Evolutionary conservation across 1,140 invertebrate genomes (phyloP), one percentile per base, ranked within the genome.

Genomic region (Melanaphis sacchari): DNA sequence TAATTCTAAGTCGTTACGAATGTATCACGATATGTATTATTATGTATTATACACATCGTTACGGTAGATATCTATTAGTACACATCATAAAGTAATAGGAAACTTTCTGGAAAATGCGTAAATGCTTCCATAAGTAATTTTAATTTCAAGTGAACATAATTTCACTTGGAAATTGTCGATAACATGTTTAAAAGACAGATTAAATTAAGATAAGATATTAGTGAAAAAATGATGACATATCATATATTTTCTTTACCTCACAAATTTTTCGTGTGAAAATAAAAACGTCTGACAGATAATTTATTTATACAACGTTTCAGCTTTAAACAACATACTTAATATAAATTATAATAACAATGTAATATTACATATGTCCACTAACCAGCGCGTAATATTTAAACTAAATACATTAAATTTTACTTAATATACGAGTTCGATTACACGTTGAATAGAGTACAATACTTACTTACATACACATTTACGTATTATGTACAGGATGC

Each of bases 251-350:
- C 43, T 87, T 88, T 36, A 36, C 31, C n/a, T 49, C 43, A 36
- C 43, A 22, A 88, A n/a, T 88, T 88, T 88, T 88, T 49, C 85
- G 31, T 46, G 31, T 88, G 85, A 43, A 82, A 82, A 38, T 76
- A n/a, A 76, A 76, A 76, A 76, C 59, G 59, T 36, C 59, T n/a
- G 59, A 76, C 59, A 6, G 59, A 76, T n/a, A 76, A n/a, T 76
- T 82, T 82, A 82, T 82, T 82, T 82, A 76, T 76, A 76, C 59
- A 15, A 76, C 59, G 59, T 76, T 82, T 82, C 76, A 38, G 76
- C 36, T 82, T 82, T 38, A 38, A 38, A 82, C 82, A 31, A 41
- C 82, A 31, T 84, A 84, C 38, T n/a, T n/a, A n/a, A 82, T 36
- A 82, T 18, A 36, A n/a, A 76, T 76, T 76, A 76, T 36, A 76